Evolutionary conservation across 1,140 invertebrate species (phyloP).

Genomic region (Spodoptera litura): DNA sequence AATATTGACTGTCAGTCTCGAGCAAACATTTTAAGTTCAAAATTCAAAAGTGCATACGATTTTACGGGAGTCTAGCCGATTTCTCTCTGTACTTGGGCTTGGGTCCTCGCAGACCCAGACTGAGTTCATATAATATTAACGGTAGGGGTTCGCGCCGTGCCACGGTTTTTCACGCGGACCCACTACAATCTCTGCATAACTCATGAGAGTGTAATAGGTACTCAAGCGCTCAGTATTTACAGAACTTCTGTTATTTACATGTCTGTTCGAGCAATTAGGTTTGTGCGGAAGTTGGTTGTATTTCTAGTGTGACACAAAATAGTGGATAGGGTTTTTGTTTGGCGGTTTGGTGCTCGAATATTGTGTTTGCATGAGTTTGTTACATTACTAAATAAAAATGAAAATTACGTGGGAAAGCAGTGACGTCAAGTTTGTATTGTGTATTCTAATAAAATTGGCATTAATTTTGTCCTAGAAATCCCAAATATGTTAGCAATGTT

Average conservation of each 20-base stretch:
- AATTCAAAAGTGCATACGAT: conserved; percentile 79
- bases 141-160: conserved; percentile 59
- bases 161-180: conserved; percentile 79
- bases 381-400: too few relatives aligned
- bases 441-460: too few relatives aligned
- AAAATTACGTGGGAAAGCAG: too few relatives aligned
- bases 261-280: conserved; percentile 70
- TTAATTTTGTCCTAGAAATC: too few relatives aligned
- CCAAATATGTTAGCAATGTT: too few relatives aligned
- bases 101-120: conserved; percentile 62
- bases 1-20: conserved; percentile 75
- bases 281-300: conserved; percentile 23
- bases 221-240: conserved; percentile 71
- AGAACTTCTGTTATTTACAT: conserved; percentile 71
- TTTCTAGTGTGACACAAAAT: conserved; percentile 3
- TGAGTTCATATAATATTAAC: conserved; percentile 82
- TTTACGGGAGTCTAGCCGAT: conserved; percentile 79
- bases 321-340: too few relatives aligned
- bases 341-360: too few relatives aligned
- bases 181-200: conserved; percentile 77
- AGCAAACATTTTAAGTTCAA: conserved; percentile 74
- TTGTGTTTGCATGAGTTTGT: too few relatives aligned
- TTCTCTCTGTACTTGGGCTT: conserved; percentile 60
- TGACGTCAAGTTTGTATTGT: too few relatives aligned
- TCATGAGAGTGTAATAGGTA: conserved; percentile 81